Evolutionary conservation across 2,113 vertebrate genomes (phyloP).

Genomic region (Callithrix jacchus): DNA sequence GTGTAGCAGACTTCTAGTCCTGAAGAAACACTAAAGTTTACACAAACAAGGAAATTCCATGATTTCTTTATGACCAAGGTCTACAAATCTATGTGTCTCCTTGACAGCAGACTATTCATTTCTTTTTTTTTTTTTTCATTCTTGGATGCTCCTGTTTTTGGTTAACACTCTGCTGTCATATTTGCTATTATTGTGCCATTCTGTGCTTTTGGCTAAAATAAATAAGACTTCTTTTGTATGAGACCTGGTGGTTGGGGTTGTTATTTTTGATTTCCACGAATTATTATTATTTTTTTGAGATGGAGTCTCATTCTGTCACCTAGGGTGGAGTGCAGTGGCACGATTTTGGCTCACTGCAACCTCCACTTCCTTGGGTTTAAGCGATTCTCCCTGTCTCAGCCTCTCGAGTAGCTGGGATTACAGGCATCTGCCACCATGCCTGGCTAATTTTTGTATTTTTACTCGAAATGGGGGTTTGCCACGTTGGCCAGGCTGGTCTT

Average conservation of each 20-base stretch:
- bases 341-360: no score
- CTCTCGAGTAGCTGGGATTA: no score
- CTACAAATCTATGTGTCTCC: neutral
- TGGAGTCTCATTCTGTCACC: no score
- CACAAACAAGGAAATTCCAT: neutral
- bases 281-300: no score
- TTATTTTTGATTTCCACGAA: slow-evolving; percentile 12
- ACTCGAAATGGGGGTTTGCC: no score
- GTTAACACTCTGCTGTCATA: neutral
- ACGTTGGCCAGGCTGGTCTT: no score
- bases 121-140: neutral
- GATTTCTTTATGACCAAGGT: neutral
- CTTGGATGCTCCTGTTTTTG: neutral
- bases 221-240: slow-evolving; percentile 20
- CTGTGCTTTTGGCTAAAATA: slow-evolving; percentile 7
- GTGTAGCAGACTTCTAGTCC: neutral
- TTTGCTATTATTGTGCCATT: slow-evolving; percentile 15
- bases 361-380: no score
- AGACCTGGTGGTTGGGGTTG: neutral
- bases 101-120: neutral
- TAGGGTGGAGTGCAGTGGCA: no score
- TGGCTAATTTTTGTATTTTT: no score
- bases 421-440: no score
- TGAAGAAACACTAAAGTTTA: slow-evolving; percentile 3
- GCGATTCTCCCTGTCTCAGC: no score